These are phyloP conservation scores for Liolophura sinensis DNA, from an alignment of 1,140 invertebrate species.

Conservation along the genomic window DNA sequence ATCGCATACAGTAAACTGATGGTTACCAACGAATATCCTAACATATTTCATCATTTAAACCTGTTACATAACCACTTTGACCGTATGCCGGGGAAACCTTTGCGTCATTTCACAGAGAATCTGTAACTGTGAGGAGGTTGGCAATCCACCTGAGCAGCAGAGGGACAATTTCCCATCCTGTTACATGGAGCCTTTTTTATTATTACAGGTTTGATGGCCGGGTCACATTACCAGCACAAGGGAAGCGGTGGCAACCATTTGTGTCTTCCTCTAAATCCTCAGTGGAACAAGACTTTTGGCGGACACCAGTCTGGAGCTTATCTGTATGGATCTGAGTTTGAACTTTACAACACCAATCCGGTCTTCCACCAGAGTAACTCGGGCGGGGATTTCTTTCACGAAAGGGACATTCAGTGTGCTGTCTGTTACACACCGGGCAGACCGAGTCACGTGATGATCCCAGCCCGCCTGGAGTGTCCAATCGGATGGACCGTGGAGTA, in stretches of 20 bases:
- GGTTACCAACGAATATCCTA: too few relatives aligned
- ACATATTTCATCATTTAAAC: too few relatives aligned
- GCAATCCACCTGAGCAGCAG: too few relatives aligned
- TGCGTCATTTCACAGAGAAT: too few relatives aligned
- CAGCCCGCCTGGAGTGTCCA: conserved; percentile 19
- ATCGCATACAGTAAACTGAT: too few relatives aligned
- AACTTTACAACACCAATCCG: conserved; percentile 5
- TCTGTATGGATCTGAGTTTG: conserved; percentile 23
- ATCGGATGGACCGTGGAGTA: conserved; percentile 25
- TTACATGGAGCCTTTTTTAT: too few relatives aligned
- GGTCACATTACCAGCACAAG: conserved; percentile 1
- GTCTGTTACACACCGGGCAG: conserved; percentile 11
- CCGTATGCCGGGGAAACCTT: too few relatives aligned
- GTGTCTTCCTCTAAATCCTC: conserved; percentile 18
- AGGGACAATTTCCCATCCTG: too few relatives aligned
- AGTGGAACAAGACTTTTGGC: conserved; percentile 9
- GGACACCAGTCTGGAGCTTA: background rate
- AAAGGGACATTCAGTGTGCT: conserved; percentile 23
- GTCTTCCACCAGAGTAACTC: background rate
- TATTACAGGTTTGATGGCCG: conserved; percentile 18
- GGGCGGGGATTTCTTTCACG: conserved; percentile 1
- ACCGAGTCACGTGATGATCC: conserved; percentile 21
- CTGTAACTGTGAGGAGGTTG: too few relatives aligned
- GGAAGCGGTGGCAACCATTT: conserved; percentile 18
- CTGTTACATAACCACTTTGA: too few relatives aligned